Evolutionary conservation across 2,888 invertebrate species (phyloP), one percentile per base, ranked within the genome.

Genomic region (Pyrochroa serraticornis): DNA sequence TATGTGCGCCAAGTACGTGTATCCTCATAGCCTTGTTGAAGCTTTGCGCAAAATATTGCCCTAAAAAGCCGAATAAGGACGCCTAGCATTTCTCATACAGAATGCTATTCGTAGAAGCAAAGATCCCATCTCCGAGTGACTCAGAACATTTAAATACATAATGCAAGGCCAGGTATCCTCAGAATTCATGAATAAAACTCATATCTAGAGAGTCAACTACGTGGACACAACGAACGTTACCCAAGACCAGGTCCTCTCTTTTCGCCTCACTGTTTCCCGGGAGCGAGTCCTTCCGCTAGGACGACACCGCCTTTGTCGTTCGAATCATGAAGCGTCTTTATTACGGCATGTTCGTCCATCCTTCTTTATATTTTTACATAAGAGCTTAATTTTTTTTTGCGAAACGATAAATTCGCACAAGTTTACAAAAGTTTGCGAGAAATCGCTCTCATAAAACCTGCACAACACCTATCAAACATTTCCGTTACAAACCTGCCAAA

Each of bases 81-180:
- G 22, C 32, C 7, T 10, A 44, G 32, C 50, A 67, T 67, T 63
- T 62, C 56, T 62, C 60, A 61, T 65, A 57, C 55, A 52, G 62
- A 64, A 60, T 63, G 62, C 62, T 49, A 46, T 52, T 43, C 52
- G 51, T 60, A 52, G 58, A 63, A 54, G 49, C 58, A 49, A 41
- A 49, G 59, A 54, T 58, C 63, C 61, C 48, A 63, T 66, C 63
- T 63, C 54, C 51, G 60, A 68, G 66, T 63, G 65, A 65, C 71
- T 71, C 62, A 55, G 67, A 69, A 71, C 73, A 73, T 74, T 74
- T 74, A 74, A 74, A 74, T 74, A 74, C 70, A 74, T 74, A 74
- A 74, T 74, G 73, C 72, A 73, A 65, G 70, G 65, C 70, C 71
- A 73, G 71, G 72, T 74, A 74, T 69, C 69, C 63, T 64, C 66